Evolutionary conservation across 2,797 vertebrate species (phyloP), one percentile per base, ranked within the genome.

Genomic region (Gouania willdenowi): DNA sequence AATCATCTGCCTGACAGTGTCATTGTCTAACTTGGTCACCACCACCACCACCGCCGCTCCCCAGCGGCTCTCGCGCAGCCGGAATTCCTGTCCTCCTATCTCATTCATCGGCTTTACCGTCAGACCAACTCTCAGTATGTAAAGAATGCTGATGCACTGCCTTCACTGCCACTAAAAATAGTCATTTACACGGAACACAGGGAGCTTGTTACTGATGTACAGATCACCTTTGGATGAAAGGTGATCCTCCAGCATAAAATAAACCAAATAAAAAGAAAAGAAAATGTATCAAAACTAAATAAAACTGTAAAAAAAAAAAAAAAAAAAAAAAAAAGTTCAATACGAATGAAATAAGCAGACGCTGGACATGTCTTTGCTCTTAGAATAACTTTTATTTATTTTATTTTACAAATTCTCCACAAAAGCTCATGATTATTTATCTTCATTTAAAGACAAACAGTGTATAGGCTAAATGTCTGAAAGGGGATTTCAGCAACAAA

Each of bases 1-100:
- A 34, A 8, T 44, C 30, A n/a, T n/a, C 9, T 5, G 1, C 18
- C 4, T 9, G 3, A 6, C 4, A 13, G 6, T 10, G 39, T 10
- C 25, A 5, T 4, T 33, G 2, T 19, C 14, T 19, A 2, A 21
- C 8, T 33, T 26, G 1, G n/a, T 25, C 3, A 1, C 10, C 8
- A 4, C 22, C 8, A 9, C 5, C 10, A 38, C 31, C 35, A 18
- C 18, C 15, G 8, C 8, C 10, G 23, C 18, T 12, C 20, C 34
- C 39, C 25, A 17, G 16, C 24, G 51, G 25, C 31, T 21, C 34
- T 27, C 5, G 17, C 32, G 8, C 10, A 24, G 30, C 58, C 34
- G 65, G 72, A 71, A 88, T 88, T 87, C 83, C 72, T 79, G 55
- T 40, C 26, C 62, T 50, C 81, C 87, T 85, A 87, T 82, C 86